Percentiles rank a stretch among this genome's conserved stretches.
These are phyloP conservation scores for Thermophis baileyi DNA, from an alignment of 2,113 vertebrate species.

Conservation along the genomic window DNA sequence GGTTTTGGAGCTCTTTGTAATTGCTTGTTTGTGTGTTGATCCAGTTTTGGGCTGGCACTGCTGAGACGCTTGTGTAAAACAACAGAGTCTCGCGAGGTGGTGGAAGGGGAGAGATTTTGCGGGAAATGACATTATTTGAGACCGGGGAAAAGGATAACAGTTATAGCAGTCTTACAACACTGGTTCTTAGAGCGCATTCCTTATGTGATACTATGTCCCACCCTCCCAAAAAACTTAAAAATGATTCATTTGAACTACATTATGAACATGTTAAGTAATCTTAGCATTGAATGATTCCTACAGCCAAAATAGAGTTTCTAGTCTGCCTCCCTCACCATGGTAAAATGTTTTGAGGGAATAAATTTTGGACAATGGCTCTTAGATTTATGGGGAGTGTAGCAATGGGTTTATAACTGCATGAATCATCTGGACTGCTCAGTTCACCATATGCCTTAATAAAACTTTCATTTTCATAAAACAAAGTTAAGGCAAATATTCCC, in stretches of 20 bases:
- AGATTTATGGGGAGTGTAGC: constrained; percentile 77
- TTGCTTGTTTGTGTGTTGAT: neutral
- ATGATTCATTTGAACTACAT: neutral
- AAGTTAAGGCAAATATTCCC: constrained; percentile 79
- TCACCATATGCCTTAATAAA: constrained; percentile 85
- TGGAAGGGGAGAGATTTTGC: neutral
- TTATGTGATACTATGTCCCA: neutral
- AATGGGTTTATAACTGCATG: constrained; percentile 76
- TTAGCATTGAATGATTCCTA: constrained; percentile 66
- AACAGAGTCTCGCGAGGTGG: neutral
- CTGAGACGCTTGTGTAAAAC: neutral
- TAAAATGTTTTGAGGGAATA: constrained; percentile 64
- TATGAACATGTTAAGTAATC: constrained; percentile 10
- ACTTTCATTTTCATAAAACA: constrained; percentile 83
- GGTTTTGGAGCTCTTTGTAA: neutral
- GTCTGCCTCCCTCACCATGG: constrained; percentile 66
- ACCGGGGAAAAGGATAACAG: neutral
- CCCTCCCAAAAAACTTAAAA: neutral
- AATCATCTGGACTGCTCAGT: constrained; percentile 79
- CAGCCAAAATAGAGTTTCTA: constrained; percentile 70
- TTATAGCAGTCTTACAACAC: neutral
- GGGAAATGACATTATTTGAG: neutral
- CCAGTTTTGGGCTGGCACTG: neutral
- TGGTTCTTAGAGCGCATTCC: neutral
- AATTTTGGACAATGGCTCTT: constrained; percentile 69